These are phyloP conservation scores for Hyperoplus lanceolatus DNA, from an alignment of 2,797 vertebrate species.

Conservation along the genomic window DNA sequence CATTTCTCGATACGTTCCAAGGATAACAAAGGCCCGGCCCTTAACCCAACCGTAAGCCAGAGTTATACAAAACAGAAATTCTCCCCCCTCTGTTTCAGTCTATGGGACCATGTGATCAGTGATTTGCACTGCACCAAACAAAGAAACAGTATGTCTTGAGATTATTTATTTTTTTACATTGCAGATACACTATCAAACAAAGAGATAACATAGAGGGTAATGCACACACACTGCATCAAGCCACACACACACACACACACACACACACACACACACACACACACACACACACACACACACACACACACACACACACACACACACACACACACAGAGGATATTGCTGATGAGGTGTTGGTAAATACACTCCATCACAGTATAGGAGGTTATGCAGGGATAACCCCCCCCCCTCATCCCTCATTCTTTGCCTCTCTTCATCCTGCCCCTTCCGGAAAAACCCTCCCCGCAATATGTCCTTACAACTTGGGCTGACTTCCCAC, in stretches of 20 bases:
- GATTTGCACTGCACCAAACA: not conserved
- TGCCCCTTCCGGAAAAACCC: constrained; percentile 44
- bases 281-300: constrained; percentile 14
- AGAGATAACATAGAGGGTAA: constrained; percentile 10
- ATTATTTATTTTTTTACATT: not conserved
- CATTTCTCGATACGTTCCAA: constrained; percentile 30
- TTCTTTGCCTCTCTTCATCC: constrained; percentile 46
- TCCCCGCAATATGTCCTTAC: constrained; percentile 57
- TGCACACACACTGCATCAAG: not conserved
- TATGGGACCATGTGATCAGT: not conserved
- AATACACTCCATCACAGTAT: constrained; percentile 60
- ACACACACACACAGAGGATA: constrained; percentile 39
- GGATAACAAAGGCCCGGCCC: not conserved
- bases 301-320: constrained; percentile 18
- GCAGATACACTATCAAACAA: not conserved
- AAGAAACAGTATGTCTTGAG: not conserved
- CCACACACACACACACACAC: constrained; percentile 16
- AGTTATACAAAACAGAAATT: not conserved
- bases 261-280: constrained; percentile 17
- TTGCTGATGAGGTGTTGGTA: constrained; percentile 60
- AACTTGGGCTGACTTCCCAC: constrained; percentile 42
- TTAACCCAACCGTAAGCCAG: constrained; percentile 15
- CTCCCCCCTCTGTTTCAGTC: constrained; percentile 3
- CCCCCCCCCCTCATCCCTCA: constrained; percentile 59
- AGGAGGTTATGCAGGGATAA: constrained; percentile 60